Percentiles rank a stretch among this genome's conserved stretches.
These are phyloP conservation scores for Ophion slaviceki DNA, from an alignment of 2,888 invertebrate species.

Conservation along the genomic window DNA sequence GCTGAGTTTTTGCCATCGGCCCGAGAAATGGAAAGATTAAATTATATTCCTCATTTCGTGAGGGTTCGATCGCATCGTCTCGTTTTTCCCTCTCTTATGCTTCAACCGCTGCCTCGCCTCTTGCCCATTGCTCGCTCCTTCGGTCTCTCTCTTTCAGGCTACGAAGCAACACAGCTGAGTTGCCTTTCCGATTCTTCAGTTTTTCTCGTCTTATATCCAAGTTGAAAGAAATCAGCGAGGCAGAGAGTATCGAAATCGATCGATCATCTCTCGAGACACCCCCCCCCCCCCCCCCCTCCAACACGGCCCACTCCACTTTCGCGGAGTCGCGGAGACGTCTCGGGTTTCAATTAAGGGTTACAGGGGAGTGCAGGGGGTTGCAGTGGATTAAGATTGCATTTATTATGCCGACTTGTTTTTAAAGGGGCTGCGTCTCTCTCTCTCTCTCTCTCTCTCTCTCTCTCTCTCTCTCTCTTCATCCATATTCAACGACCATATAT, in stretches of 20 bases:
- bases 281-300: background rate
- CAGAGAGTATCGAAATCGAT: constrained; percentile 51
- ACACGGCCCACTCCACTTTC: background rate
- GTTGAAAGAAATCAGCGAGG: constrained; percentile 23
- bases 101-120: background rate
- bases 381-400: constrained; percentile 73
- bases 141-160: background rate
- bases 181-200: constrained; percentile 19
- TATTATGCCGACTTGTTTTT: constrained; percentile 28
- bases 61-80: constrained; percentile 30
- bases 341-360: constrained; percentile 66
- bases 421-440: constrained; percentile 1
- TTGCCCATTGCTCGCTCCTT: background rate
- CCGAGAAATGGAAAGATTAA: constrained; percentile 44
- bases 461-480: background rate
- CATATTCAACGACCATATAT: background rate
- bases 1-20: background rate
- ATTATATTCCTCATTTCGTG: constrained; percentile 40
- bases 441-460: background rate
- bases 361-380: constrained; percentile 29
- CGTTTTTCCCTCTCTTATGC: constrained; percentile 6
- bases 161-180: constrained; percentile 34
- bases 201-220: constrained; percentile 37
- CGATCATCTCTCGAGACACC: constrained; percentile 30
- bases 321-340: constrained; percentile 37